Conservation (phyloP, 2,888 invertebrate species). For the Prosopocoilus inquinatus region DNA sequence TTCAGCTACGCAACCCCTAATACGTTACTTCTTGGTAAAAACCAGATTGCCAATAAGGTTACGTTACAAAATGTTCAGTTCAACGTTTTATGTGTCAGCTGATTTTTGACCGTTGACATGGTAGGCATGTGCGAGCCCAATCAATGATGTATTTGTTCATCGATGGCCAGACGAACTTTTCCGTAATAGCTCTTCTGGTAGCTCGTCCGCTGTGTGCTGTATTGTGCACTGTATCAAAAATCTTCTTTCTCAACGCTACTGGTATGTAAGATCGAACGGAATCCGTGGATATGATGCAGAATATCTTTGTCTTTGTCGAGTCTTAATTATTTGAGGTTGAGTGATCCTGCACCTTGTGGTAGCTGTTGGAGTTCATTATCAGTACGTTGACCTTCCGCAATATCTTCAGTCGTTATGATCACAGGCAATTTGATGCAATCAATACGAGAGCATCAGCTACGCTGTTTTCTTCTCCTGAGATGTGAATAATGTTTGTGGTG, state of each 20-base stretch:
- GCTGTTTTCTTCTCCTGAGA: background rate
- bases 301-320: too few relatives aligned
- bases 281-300: too few relatives aligned
- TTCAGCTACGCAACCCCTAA: too few relatives aligned
- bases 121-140: slow-evolving; percentile 14
- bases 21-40: too few relatives aligned
- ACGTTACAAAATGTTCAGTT: too few relatives aligned
- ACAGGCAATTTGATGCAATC: too few relatives aligned
- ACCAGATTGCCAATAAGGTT: too few relatives aligned
- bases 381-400: background rate
- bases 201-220: slow-evolving; percentile 9
- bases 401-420: too few relatives aligned
- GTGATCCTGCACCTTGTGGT: background rate
- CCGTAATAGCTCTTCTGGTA: slow-evolving; percentile 6
- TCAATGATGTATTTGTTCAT: slow-evolving; percentile 6
- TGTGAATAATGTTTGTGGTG: too few relatives aligned
- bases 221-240: too few relatives aligned
- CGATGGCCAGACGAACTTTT: slow-evolving; percentile 15
- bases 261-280: slow-evolving; percentile 8
- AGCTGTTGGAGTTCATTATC: slow-evolving; percentile 5
- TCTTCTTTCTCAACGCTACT: too few relatives aligned
- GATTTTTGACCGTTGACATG: slow-evolving; percentile 40
- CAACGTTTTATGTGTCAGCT: too few relatives aligned
- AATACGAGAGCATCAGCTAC: slow-evolving; percentile 4
- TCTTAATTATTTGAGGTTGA: background rate